phyloP scores from a whole-genome alignment of 2,888 invertebrate species.

The Heliconius hortense region DNA sequence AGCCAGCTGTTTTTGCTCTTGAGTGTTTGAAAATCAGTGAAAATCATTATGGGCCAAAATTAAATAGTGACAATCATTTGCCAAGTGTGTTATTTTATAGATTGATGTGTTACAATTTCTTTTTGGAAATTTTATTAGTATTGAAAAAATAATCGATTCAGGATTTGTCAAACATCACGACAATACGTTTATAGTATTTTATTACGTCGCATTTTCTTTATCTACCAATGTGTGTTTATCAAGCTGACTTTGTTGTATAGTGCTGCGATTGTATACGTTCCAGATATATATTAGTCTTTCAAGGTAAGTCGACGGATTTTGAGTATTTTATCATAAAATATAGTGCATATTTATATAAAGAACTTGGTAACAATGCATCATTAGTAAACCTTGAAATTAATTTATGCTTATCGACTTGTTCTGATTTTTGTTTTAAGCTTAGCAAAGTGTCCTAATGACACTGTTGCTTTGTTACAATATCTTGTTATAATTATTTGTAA shows the following conservation, averaged over 20 bases:
- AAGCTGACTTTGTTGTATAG: conserved; percentile 29
- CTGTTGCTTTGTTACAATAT: conserved; percentile 11
- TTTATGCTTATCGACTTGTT: conserved; percentile 29
- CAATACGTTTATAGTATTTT: conserved; percentile 60
- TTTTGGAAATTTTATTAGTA: conserved; percentile 59
- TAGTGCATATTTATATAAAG: conserved; percentile 4
- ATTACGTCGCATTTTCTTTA: conserved; percentile 52
- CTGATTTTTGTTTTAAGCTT: conserved; percentile 5
- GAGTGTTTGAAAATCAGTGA: conserved; percentile 65
- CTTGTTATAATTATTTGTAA: background rate
- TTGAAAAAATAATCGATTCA: conserved; percentile 65
- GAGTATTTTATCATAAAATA: background rate
- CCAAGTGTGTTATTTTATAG: conserved; percentile 64
- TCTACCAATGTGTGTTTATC: conserved; percentile 38
- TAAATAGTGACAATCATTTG: conserved; percentile 69
- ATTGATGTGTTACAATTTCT: conserved; percentile 56
- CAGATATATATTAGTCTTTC: conserved; percentile 13
- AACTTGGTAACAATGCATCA: conserved; percentile 28
- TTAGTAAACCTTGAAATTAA: conserved; percentile 35
- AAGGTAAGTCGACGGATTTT: conserved; percentile 28
- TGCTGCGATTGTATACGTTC: conserved; percentile 17
- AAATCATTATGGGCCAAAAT: conserved; percentile 76
- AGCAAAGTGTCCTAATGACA: background rate
- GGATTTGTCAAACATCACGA: conserved; percentile 68
- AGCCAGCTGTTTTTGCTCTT: conserved; percentile 76